Evolutionary conservation across 1,140 invertebrate species (phyloP).

Genomic region (Eumeta japonica): DNA sequence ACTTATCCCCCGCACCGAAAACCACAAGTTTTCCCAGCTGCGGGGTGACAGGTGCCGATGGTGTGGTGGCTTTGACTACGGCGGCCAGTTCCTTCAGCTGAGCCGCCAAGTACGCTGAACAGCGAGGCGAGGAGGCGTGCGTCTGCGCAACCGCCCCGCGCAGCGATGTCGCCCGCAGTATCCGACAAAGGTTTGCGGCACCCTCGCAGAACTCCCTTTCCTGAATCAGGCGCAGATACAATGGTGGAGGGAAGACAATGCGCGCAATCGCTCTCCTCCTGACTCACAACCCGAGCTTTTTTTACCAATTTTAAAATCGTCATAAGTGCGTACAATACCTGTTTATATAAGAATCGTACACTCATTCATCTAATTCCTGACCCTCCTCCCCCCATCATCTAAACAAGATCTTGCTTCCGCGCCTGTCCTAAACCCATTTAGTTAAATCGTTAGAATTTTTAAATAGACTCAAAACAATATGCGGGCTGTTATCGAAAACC

Average conservation of each 20-base stretch:
- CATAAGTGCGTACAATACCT: constrained; percentile 1
- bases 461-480: too few species aligned
- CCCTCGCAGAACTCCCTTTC: constrained; percentile 75
- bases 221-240: too few species aligned
- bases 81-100: constrained; percentile 58
- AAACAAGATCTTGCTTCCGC: neutral
- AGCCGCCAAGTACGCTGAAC: constrained; percentile 71
- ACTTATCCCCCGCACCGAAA: constrained; percentile 60
- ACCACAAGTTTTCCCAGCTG: constrained; percentile 46
- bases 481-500: too few species aligned
- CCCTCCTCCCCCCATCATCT: neutral
- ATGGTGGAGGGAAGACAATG: too few species aligned
- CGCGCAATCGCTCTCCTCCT: too few species aligned
- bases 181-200: constrained; percentile 67
- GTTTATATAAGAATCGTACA: neutral
- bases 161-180: constrained; percentile 63
- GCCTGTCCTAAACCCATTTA: too few species aligned
- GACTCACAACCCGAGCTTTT: too few species aligned
- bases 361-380: neutral
- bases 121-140: constrained; percentile 70
- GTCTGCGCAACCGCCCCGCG: constrained; percentile 73
- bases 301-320: too few species aligned
- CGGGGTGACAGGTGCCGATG: constrained; percentile 34
- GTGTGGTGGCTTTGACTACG: constrained; percentile 29
- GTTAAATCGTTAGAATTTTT: too few species aligned